These are phyloP conservation scores for Drosophila kambysellisi DNA, from an alignment of 2,888 invertebrate genomes.

Conservation along the genomic window DNA sequence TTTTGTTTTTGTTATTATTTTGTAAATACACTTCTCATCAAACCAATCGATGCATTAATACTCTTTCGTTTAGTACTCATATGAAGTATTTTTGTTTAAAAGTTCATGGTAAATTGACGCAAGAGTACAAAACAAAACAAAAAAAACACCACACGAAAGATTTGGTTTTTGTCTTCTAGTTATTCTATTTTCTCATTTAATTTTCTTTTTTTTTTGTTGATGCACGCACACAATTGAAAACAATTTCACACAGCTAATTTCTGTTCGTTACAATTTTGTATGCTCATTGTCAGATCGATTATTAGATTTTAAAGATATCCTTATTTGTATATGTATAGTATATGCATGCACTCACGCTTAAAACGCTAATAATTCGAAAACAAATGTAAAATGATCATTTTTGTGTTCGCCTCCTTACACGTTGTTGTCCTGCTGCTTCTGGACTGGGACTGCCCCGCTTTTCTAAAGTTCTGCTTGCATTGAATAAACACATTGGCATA, in stretches of 20 bases:
- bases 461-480: constrained; percentile 26
- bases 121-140: constrained; percentile 56
- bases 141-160: constrained; percentile 51
- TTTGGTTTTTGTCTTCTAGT: background rate
- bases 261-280: constrained; percentile 60
- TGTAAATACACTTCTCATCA: constrained; percentile 46
- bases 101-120: constrained; percentile 61
- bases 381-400: constrained; percentile 54
- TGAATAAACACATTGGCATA: constrained; percentile 47
- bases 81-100: constrained; percentile 51
- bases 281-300: constrained; percentile 60
- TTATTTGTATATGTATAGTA: constrained; percentile 44
- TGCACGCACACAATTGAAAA: constrained; percentile 43
- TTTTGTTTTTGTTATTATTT: constrained; percentile 34
- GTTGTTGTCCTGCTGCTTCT: constrained; percentile 10
- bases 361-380: constrained; percentile 65
- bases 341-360: constrained; percentile 49
- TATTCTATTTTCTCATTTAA: background rate
- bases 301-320: constrained; percentile 49
- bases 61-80: constrained; percentile 34
- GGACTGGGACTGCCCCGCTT: constrained; percentile 9
- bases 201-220: constrained; percentile 1
- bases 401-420: constrained; percentile 18
- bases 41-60: constrained; percentile 40
- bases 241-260: constrained; percentile 70